A percentile compares a stretch with the other conserved stretches of the same genome.
phyloP scores from a whole-genome alignment of 2,797 vertebrate genomes.

The Sebastolobus alascanus region DNA sequence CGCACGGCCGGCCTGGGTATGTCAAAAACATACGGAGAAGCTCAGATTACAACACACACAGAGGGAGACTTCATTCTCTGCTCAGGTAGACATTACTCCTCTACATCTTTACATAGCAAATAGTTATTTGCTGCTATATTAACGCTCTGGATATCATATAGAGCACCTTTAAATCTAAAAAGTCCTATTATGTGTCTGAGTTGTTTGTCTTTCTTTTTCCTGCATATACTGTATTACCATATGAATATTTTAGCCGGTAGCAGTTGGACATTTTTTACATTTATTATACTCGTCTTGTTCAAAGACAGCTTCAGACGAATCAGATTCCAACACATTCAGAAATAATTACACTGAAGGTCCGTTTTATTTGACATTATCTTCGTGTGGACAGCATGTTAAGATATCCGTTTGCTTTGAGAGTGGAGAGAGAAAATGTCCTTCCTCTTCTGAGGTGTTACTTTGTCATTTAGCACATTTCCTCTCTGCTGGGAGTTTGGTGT shows the following conservation, averaged over 20 bases:
- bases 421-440: conserved; percentile 3
- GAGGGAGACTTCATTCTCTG: too few species aligned
- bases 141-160: accelerated
- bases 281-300: not conserved
- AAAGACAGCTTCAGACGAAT: not conserved
- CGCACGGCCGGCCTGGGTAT: too few species aligned
- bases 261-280: not conserved
- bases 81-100: too few species aligned
- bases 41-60: too few species aligned
- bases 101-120: too few species aligned
- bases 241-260: not conserved
- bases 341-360: not conserved
- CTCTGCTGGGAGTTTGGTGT: conserved; percentile 26
- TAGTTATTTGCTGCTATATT: too few species aligned
- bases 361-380: conserved; percentile 1
- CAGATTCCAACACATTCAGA: not conserved
- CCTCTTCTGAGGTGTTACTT: conserved; percentile 30
- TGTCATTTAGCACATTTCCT: conserved; percentile 51
- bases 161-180: not conserved
- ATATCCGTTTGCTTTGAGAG: conserved; percentile 9
- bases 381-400: not conserved
- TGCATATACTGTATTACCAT: not conserved
- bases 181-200: not conserved
- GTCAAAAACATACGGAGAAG: too few species aligned
- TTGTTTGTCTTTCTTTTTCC: not conserved